A percentile compares a stretch with the other conserved stretches of the same genome.
phyloP scores from a whole-genome alignment of 2,113 vertebrate species.

The Pygoscelis adeliae region DNA sequence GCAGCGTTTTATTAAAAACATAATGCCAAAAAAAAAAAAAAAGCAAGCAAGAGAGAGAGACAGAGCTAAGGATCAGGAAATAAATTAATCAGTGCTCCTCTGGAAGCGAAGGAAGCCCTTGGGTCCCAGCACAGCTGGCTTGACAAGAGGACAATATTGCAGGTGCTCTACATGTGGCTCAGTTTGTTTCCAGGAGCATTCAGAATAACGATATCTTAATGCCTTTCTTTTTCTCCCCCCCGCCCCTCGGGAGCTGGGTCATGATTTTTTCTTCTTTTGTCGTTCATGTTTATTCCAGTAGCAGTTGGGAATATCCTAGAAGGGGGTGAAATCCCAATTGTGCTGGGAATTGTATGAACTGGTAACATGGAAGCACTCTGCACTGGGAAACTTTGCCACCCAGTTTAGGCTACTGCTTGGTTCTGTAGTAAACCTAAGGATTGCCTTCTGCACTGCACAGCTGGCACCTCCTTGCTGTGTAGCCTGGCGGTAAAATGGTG shows the following conservation, averaged over 20 bases:
- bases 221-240: background rate
- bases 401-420: background rate
- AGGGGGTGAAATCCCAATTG: background rate
- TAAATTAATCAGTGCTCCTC: background rate
- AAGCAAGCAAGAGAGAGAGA: background rate
- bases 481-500: background rate
- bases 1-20: conserved; percentile 18
- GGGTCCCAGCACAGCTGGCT: background rate
- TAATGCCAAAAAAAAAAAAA: background rate
- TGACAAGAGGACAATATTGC: background rate
- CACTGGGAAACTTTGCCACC: background rate
- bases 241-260: background rate
- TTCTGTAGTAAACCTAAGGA: background rate
- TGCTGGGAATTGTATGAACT: background rate
- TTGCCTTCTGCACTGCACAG: background rate
- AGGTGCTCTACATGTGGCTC: background rate
- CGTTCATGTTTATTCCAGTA: background rate
- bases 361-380: background rate
- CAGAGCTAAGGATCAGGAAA: background rate
- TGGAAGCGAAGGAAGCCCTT: background rate
- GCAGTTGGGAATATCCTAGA: background rate
- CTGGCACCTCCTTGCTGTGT: background rate
- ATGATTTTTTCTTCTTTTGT: background rate
- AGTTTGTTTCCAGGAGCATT: background rate
- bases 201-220: background rate